Base-by-base conservation (phyloP, 1,140 invertebrate genomes). In the Cryptotermes secundus region DNA sequence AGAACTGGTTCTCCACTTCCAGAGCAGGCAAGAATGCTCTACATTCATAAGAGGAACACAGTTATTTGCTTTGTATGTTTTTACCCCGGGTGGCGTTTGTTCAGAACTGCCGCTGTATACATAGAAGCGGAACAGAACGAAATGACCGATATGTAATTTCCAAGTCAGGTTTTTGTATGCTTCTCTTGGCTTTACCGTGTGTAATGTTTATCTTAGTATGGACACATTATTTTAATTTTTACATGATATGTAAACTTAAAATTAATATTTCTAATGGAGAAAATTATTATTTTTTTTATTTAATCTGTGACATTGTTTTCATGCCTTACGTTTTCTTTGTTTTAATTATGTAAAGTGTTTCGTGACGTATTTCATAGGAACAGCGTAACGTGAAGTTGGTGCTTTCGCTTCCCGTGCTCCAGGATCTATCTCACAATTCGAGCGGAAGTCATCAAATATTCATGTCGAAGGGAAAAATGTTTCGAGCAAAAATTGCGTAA, bases 271-370 rank as follows among this genome's bases (percentile, higher is more conserved):
- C 59, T 72, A 72, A 72, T 72, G 59, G 59, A 72, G 59, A 72
- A 72, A 72, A 72, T 31, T 31, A 6, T 2, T 14, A 24, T 72
- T 72, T n/a, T n/a, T n/a, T n/a, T n/a, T n/a, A n/a, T n/a, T 72
- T 72, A 72, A 72, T 72, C 59, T 72, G 59, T 72, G n/a, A 7
- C 19, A n/a, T 72, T 72, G n/a, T 72, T 72, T n/a, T 72, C 59
- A 31, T 72, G 19, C 1, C 19, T 3, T 72, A 19, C 14, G 0
- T 72, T 72, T 65, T 19, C 9, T 3, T 31, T 31, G 22, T 72
- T 72, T 72, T 72, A 72, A 72, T 72, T 72, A 72, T 31, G 59
- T 72, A 72, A n/a, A 72, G 59, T 72, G 59, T 72, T 72, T 72
- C 3, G 9, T 72, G 10, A 31, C 26, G 26, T 19, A 59, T 59